Evolutionary conservation across 2,797 vertebrate genomes (phyloP), one percentile per base, ranked within the genome.

Genomic region (Iguana delicatissima): DNA sequence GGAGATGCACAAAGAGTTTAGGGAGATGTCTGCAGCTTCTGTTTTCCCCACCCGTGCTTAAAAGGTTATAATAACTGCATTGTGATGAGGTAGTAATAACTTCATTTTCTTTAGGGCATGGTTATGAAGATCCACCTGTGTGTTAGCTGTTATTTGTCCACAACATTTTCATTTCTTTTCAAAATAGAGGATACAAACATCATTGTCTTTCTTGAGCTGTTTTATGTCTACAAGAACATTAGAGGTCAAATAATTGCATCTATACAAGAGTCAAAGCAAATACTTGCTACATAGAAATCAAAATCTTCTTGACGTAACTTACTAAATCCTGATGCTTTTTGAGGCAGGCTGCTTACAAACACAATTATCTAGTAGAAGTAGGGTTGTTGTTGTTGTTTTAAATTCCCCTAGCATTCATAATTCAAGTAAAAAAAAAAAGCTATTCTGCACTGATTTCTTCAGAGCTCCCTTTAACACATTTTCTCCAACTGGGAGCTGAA

Each of bases 61-160:
- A 76, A 86, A 76, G 18, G 5, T 62, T 76, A 57, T 24, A 62
- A 64, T 64, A 42, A 62, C 18, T 32, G 1, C 7, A 7, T 38
- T 6, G 38, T 69, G 29, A 46, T 64, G 57, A 29, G 35, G 57
- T 26, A n/a, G 14, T 35, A 69, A 52, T 16, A 69, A 2, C 8
- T 88, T n/a, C 46, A 81, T 81, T 87, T 77, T 32, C 50, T 79
- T 87, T 64, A 35, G 38, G 29, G 38, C 24, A 79, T 87, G 42
- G 9, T 46, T 88, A 35, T 38, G 14, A n/a, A 67, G 29, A 64
- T 38, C 7, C 69, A 32, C 62, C 14, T 74, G 67, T 35, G 24
- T 69, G 50, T 77, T 50, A 67, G 46, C 50, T 35, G 32, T 87
- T 35, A 50, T 32, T 29, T 87, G 7, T 67, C 24, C 59, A 83